phyloP scores from a whole-genome alignment of 2,888 invertebrate species.

The Timema cristinae region DNA sequence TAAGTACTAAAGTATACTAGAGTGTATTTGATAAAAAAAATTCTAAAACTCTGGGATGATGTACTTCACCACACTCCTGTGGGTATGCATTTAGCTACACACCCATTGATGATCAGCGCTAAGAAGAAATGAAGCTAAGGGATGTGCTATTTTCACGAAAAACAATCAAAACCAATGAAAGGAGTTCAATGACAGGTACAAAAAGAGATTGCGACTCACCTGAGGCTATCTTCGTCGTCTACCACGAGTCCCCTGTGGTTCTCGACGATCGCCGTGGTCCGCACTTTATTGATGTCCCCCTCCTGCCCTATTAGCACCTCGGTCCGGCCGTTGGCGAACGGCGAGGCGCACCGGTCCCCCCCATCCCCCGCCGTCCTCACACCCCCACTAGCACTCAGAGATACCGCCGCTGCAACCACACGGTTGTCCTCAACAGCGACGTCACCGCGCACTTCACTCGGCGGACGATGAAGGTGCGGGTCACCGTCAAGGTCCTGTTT shows the following conservation, averaged over 20 bases:
- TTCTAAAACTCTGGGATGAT: no score
- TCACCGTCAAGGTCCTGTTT: slow-evolving; percentile 34
- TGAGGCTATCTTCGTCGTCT: slow-evolving; percentile 3
- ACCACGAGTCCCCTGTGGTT: slow-evolving; percentile 15
- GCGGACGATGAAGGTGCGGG: neutral
- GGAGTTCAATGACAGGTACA: no score
- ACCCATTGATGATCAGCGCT: no score
- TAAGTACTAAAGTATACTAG: no score
- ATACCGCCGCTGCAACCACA: slow-evolving; percentile 14
- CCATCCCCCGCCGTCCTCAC: slow-evolving; percentile 43
- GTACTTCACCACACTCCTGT: no score
- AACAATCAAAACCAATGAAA: no score
- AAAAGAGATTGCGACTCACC: no score
- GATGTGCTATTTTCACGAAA: no score
- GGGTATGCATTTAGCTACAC: no score
- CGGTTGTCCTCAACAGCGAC: slow-evolving; percentile 41
- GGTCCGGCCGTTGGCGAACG: slow-evolving; percentile 66
- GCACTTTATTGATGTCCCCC: slow-evolving; percentile 43
- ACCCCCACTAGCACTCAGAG: slow-evolving; percentile 37
- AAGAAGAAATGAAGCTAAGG: no score
- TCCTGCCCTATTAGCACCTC: slow-evolving; percentile 65
- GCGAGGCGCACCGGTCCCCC: slow-evolving; percentile 43
- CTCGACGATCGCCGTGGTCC: slow-evolving; percentile 58
- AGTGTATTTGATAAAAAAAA: no score
- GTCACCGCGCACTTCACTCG: slow-evolving; percentile 37